Conservation (phyloP, 2,113 vertebrate genomes). For the Nesogale talazaci region DNA sequence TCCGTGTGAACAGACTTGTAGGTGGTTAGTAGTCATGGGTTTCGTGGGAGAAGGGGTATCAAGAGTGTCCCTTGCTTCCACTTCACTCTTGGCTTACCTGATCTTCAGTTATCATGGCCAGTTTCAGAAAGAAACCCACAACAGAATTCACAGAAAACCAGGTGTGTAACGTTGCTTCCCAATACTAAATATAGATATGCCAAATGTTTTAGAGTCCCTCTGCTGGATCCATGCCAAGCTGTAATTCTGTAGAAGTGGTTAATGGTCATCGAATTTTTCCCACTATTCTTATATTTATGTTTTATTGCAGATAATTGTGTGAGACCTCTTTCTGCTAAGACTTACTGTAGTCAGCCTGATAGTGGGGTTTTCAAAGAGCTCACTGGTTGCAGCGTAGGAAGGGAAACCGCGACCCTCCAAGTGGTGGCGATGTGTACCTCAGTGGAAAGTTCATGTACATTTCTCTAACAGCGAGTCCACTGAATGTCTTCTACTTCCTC, state of each 20-base stretch:
- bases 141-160: not conserved
- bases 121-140: not conserved
- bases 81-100: not conserved
- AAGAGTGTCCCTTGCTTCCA: fast-evolving
- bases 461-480: not conserved
- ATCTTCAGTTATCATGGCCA: not conserved
- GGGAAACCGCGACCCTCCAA: too few species aligned
- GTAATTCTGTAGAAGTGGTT: not conserved
- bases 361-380: not conserved
- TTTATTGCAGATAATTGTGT: not conserved
- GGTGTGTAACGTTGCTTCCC: not conserved
- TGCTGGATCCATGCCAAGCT: not conserved
- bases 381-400: not conserved
- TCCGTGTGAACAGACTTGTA: too few species aligned
- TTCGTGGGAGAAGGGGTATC: not conserved
- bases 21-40: too few species aligned
- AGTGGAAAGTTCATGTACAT: not conserved
- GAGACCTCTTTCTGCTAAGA: not conserved
- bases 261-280: not conserved
- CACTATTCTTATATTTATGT: not conserved
- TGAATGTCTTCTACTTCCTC: not conserved
- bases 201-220: not conserved
- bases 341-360: not conserved
- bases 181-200: not conserved
- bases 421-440: not conserved